These are phyloP conservation scores for Dascyllus trimaculatus DNA, from an alignment of 2,113 vertebrate species.

Conservation along the genomic window DNA sequence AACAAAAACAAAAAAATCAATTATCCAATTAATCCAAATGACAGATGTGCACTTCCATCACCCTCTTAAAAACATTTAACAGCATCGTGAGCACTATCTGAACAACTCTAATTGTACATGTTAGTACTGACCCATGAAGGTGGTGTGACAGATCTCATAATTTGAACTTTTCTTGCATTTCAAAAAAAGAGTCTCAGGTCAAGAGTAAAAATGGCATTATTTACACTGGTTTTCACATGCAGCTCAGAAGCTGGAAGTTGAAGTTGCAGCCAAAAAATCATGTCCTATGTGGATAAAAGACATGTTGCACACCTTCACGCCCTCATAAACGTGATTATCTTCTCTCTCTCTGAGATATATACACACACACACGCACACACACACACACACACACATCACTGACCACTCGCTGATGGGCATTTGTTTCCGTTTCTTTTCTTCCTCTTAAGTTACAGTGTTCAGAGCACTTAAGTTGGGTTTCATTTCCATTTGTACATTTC, in stretches of 20 bases:
- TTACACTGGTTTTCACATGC: conserved; percentile 87
- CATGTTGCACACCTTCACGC: conserved; percentile 48
- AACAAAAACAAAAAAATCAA: conserved; percentile 40
- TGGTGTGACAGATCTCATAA: conserved; percentile 61
- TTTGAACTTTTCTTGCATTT: conserved; percentile 76
- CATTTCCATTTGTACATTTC: conserved; percentile 66
- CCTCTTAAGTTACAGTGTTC: conserved; percentile 67
- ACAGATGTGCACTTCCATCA: conserved; percentile 59
- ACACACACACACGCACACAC: conserved; percentile 17
- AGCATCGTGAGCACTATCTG: conserved; percentile 55
- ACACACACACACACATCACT: conserved; percentile 23
- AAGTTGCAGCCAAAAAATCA: conserved; percentile 76
- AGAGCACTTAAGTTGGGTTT: conserved; percentile 66
- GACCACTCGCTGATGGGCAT: conserved; percentile 40
- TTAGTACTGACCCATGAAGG: conserved; percentile 69
- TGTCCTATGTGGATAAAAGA: conserved; percentile 70
- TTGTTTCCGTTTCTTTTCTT: conserved; percentile 44
- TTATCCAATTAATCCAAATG: conserved; percentile 52
- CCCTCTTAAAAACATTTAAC: conserved; percentile 53
- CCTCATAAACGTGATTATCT: conserved; percentile 28
- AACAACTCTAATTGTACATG: conserved; percentile 71
- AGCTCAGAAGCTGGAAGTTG: conserved; percentile 79
- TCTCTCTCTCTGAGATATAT: conserved; percentile 4
- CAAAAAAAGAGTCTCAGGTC: conserved; percentile 70
- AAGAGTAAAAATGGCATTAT: conserved; percentile 86